phyloP scores from a whole-genome alignment of 2,797 vertebrate genomes.

The Chaetodon trifasciatus region DNA sequence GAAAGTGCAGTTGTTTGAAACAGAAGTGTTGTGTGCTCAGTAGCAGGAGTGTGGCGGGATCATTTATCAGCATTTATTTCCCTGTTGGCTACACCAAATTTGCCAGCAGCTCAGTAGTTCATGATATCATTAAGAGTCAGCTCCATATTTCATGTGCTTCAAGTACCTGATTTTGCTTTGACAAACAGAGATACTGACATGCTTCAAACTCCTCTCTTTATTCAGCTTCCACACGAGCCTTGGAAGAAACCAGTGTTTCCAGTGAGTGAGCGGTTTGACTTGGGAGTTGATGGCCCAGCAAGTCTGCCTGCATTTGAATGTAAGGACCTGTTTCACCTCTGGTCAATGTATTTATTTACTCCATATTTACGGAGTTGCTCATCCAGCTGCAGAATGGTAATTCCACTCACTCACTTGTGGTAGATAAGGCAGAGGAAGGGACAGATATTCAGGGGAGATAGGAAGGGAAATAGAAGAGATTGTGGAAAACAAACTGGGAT shows the following conservation, averaged over 20 bases:
- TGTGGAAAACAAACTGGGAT: not conserved
- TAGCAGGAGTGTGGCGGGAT: constrained; percentile 3
- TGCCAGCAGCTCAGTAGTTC: constrained; percentile 17
- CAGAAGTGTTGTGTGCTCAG: constrained; percentile 12
- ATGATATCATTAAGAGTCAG: constrained; percentile 18
- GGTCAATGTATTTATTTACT: constrained; percentile 41
- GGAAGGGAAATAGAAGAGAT: not conserved
- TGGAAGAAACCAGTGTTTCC: constrained; percentile 15
- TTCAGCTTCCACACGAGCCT: not conserved
- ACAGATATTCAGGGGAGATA: constrained; percentile 7
- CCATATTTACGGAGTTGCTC: constrained; percentile 24
- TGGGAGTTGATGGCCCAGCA: constrained; percentile 38
- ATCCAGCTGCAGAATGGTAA: constrained; percentile 46
- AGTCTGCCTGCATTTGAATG: constrained; percentile 38
- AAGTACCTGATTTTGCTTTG: constrained; percentile 27
- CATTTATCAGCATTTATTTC: constrained; percentile 27
- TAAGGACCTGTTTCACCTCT: constrained; percentile 41
- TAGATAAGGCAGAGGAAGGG: constrained; percentile 23
- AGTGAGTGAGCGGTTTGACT: constrained; percentile 17
- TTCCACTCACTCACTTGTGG: constrained; percentile 23
- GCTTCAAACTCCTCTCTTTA: constrained; percentile 4
- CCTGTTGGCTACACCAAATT: constrained; percentile 6
- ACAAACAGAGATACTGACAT: constrained; percentile 13
- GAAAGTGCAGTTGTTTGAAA: constrained; percentile 6
- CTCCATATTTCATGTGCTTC: constrained; percentile 3